Conservation (phyloP, 2,888 invertebrate species). For the Eupsilia transversa region DNA sequence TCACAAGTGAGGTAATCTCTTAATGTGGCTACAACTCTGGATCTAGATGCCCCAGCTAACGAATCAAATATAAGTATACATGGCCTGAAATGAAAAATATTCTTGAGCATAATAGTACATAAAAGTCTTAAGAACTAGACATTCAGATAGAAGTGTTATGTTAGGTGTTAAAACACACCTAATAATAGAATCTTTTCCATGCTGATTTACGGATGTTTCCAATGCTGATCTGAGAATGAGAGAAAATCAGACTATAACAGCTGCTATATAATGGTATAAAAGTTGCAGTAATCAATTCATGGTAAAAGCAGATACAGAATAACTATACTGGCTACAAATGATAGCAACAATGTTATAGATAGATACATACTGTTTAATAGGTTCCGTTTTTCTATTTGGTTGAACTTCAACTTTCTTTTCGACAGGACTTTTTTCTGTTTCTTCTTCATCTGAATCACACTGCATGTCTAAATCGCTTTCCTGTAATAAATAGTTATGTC, state of each 20-base stretch:
- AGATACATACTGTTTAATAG: conserved; percentile 92
- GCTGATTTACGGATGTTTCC: conserved; percentile 47
- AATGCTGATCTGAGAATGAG: conserved; percentile 46
- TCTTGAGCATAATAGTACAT: conserved; percentile 10
- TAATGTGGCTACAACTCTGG: conserved; percentile 96
- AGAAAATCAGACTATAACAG: conserved; percentile 39
- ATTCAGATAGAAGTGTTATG: not conserved
- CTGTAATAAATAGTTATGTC: conserved; percentile 71
- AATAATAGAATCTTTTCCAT: conserved; percentile 59
- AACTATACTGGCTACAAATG: not conserved
- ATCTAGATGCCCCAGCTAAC: conserved; percentile 94
- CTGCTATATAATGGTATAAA: not conserved
- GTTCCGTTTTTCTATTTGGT: conserved; percentile 82
- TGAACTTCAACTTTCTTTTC: conserved; percentile 83
- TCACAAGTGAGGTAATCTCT: conserved; percentile 97
- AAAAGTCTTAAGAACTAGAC: conserved; percentile 9
- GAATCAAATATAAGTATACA: conserved; percentile 99
- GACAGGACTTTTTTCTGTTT: conserved; percentile 77
- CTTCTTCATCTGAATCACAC: conserved; percentile 88
- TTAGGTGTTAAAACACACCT: conserved; percentile 54
- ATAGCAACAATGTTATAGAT: conserved; percentile 4
- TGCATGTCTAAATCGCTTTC: conserved; percentile 90
- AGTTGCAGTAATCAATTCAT: not conserved
- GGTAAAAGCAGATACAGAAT: not conserved
- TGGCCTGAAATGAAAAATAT: conserved; percentile 91